Evolutionary conservation across 2,888 invertebrate genomes (phyloP), one percentile per base, ranked within the genome.

Genomic region (Pasiphila rectangulata): DNA sequence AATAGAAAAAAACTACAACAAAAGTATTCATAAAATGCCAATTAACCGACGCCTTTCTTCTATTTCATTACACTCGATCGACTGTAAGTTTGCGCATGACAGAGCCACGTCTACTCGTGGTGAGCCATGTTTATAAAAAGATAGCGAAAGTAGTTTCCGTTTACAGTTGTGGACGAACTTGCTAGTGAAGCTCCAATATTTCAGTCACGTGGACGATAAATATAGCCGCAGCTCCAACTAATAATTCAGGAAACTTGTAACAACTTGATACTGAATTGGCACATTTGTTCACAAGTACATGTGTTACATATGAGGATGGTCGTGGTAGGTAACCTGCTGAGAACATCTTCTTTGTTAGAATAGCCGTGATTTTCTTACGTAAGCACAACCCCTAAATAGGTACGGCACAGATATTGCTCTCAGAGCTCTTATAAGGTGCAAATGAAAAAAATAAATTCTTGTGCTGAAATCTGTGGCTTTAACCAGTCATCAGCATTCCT

Each of bases 161-260:
- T 44, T 44, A 49, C 29, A 46, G 46, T 55, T 35, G 37, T 48
- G 43, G 37, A 46, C 32, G 37, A n/a, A n/a, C n/a, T 30, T 23
- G 49, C 47, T 51, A 39, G 45, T 50, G 42, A 56, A 61, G 61
- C 54, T 53, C 53, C 49, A 52, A 64, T 69, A 71, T 71, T 69
- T 66, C 58, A 66, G 67, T 67, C 69, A 69, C 63, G 56, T 59
- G 48, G 51, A 52, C 66, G 61, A 73, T 71, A 71, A 67, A 72
- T 72, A 72, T 60, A 63, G 66, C 60, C 55, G 55, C 53, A 55
- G 61, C 51, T 55, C 58, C 56, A 59, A 63, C 68, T 64, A 67
- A 69, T 71, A 67, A 68, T 70, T 69, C 64, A 70, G 55, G 55
- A 51, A 67, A 67, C 63, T 64, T 68, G 61, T 61, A 55, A 54